A percentile compares a stretch with the other conserved stretches of the same genome.
Evolutionary conservation across 2,888 invertebrate genomes (phyloP).

Genomic region (Harpalus rufipes): DNA sequence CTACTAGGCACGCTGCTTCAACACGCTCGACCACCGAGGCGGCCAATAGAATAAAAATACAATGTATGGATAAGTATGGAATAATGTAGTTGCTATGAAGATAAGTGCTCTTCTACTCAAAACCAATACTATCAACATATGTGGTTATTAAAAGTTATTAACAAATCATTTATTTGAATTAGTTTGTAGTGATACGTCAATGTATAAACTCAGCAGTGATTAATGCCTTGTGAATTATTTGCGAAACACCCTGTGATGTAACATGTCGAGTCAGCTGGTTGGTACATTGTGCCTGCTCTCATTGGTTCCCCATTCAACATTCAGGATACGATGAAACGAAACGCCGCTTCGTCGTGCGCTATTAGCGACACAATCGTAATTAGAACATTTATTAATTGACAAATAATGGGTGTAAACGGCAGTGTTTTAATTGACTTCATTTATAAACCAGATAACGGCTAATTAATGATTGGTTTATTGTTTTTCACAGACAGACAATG

Average conservation of each 20-base stretch:
- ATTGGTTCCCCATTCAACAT: constrained; percentile 22
- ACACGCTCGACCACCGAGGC: too few species aligned
- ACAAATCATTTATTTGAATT: background rate
- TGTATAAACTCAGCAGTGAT: background rate
- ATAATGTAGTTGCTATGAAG: too few species aligned
- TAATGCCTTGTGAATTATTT: background rate
- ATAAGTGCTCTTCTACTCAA: too few species aligned
- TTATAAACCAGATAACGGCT: constrained; percentile 58
- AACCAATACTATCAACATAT: background rate
- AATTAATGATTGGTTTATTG: constrained; percentile 65
- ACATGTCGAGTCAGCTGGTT: constrained; percentile 18
- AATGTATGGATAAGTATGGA: too few species aligned
- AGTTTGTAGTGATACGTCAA: background rate
- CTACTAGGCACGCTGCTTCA: too few species aligned
- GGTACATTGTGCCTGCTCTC: background rate
- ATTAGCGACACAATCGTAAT: constrained; percentile 54
- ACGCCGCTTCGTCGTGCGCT: constrained; percentile 12
- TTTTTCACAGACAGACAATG: constrained; percentile 54
- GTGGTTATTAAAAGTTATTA: background rate
- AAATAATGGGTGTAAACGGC: constrained; percentile 61
- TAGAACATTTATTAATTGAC: constrained; percentile 61
- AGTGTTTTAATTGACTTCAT: constrained; percentile 59
- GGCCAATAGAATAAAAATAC: too few species aligned
- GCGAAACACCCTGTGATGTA: constrained; percentile 4
- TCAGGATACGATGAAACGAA: constrained; percentile 24